Evolutionary conservation across 2,113 vertebrate genomes (phyloP).

Genomic region (Rana temporaria): DNA sequence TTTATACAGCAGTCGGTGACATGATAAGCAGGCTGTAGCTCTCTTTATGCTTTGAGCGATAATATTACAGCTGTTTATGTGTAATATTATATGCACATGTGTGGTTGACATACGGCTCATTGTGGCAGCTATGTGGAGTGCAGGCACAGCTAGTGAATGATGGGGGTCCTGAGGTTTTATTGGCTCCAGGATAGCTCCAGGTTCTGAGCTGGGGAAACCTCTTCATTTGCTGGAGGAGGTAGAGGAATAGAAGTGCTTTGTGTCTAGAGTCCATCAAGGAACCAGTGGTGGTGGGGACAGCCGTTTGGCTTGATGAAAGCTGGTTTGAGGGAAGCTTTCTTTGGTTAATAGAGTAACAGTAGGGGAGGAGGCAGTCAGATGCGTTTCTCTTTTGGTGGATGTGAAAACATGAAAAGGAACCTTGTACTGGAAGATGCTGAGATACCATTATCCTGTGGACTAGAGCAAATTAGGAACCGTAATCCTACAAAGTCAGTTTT

Average conservation of each 20-base stretch:
- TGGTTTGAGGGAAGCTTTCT: slow-evolving; percentile 57
- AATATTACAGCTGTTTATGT: not conserved
- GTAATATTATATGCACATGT: not conserved
- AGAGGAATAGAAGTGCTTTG: slow-evolving; percentile 65
- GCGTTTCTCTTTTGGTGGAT: slow-evolving; percentile 24
- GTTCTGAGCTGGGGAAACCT: slow-evolving; percentile 68
- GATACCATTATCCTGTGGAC: slow-evolving; percentile 43
- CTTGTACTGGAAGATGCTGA: slow-evolving; percentile 32
- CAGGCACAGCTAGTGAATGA: slow-evolving; percentile 1
- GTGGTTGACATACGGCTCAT: not conserved
- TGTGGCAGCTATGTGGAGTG: slow-evolving; percentile 10
- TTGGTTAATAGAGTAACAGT: slow-evolving; percentile 50
- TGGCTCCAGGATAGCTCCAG: slow-evolving; percentile 61
- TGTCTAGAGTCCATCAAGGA: slow-evolving; percentile 62
- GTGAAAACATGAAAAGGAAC: slow-evolving; percentile 56
- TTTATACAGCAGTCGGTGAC: not conserved
- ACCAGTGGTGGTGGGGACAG: slow-evolving; percentile 60
- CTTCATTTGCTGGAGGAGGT: slow-evolving; percentile 59
- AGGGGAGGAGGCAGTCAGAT: slow-evolving; percentile 48
- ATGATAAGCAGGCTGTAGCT: not conserved
- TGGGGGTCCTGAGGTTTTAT: not conserved
- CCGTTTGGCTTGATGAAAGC: slow-evolving; percentile 56
- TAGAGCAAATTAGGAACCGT: slow-evolving; percentile 40
- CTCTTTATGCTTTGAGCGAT: not conserved
- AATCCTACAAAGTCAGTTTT: slow-evolving; percentile 25